Conservation (phyloP, 64 coral and sea anemone genomes). For the Actinia tenebrosa region DNA sequence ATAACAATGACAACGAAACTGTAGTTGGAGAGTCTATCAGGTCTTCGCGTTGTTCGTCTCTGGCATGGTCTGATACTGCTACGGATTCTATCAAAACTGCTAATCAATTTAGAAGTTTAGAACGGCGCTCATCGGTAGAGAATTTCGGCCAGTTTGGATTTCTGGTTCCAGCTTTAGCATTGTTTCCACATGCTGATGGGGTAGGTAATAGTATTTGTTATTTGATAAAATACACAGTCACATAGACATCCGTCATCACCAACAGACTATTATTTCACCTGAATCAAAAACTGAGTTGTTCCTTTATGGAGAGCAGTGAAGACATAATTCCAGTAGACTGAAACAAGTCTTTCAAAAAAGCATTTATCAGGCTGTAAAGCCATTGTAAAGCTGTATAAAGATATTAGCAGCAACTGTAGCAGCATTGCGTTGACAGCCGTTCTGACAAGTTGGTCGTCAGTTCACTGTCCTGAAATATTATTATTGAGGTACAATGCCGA, state of each 20-base stretch:
- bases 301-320: too few relatives aligned
- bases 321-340: too few relatives aligned
- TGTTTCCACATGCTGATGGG: slow-evolving; percentile 82
- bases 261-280: background rate
- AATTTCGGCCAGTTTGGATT: slow-evolving; percentile 95
- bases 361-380: too few relatives aligned
- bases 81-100: background rate
- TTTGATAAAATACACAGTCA: background rate
- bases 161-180: slow-evolving; percentile 68
- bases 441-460: too few relatives aligned
- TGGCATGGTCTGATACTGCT: background rate
- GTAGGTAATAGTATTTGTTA: slow-evolving; percentile 22
- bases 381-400: too few relatives aligned
- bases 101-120: slow-evolving; percentile 56
- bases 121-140: slow-evolving; percentile 75
- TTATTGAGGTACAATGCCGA: too few relatives aligned
- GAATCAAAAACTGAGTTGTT: too few relatives aligned
- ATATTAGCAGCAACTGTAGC: too few relatives aligned
- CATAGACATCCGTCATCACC: background rate
- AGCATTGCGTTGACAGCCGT: too few relatives aligned
- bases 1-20: slow-evolving; percentile 6
- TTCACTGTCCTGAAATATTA: too few relatives aligned
- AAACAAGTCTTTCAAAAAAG: too few relatives aligned
- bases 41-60: slow-evolving; percentile 40
- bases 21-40: background rate